These are phyloP conservation scores for Chelonia mydas DNA, from an alignment of 2,797 vertebrate species.

Conservation along the genomic window DNA sequence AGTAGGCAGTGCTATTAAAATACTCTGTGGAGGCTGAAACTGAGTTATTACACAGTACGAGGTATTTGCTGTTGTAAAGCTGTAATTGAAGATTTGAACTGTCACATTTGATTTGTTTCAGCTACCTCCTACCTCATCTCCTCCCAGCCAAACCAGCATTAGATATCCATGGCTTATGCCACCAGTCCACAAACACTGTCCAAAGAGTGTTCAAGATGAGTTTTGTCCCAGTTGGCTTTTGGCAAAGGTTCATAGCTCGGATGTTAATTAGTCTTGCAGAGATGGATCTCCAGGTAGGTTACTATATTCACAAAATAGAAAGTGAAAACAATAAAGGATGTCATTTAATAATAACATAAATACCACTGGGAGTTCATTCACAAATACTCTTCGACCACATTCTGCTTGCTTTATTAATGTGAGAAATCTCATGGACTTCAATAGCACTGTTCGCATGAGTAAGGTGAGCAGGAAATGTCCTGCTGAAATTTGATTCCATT, in stretches of 20 bases:
- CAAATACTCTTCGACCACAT: neutral
- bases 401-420: neutral
- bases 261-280: constrained; percentile 97
- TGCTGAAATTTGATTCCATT: constrained; percentile 1
- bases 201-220: constrained; percentile 98
- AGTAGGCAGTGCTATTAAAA: constrained; percentile 64
- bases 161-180: constrained; percentile 89
- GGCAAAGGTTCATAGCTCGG: constrained; percentile 96
- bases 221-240: constrained; percentile 96
- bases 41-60: constrained; percentile 33
- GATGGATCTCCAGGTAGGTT: constrained; percentile 95
- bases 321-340: neutral
- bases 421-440: neutral
- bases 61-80: constrained; percentile 17
- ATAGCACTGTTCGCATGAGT: neutral
- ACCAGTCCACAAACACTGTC: constrained; percentile 88
- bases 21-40: constrained; percentile 62
- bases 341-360: neutral
- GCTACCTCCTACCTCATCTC: constrained; percentile 96
- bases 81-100: constrained; percentile 15
- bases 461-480: neutral
- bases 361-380: neutral
- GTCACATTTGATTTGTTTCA: constrained; percentile 73
- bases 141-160: constrained; percentile 94
- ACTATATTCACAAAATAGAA: neutral